A percentile compares a stretch with the other conserved stretches of the same genome.
phyloP scores from a whole-genome alignment of 2,888 invertebrate species.

The Tetramorium bicarinatum region DNA sequence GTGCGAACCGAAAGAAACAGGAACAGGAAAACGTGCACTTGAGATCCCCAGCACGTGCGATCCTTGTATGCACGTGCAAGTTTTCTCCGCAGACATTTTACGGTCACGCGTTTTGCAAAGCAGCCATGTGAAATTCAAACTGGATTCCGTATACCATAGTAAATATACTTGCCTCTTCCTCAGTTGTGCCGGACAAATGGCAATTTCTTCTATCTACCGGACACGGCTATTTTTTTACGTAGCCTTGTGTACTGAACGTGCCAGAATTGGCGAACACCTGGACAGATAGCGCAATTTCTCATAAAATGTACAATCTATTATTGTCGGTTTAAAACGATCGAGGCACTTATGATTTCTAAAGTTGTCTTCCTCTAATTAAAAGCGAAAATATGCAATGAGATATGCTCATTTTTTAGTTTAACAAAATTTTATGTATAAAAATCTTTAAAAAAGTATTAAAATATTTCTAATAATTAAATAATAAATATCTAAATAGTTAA shows the following conservation, averaged over 20 bases:
- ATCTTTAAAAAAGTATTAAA: background rate
- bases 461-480: background rate
- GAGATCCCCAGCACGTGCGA: slow-evolving; percentile 67
- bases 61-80: slow-evolving; percentile 59
- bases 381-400: background rate
- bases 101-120: slow-evolving; percentile 36
- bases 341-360: background rate
- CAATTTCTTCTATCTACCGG: background rate
- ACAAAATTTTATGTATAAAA: background rate
- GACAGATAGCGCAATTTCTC: background rate
- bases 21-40: slow-evolving; percentile 39
- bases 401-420: background rate
- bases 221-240: slow-evolving; percentile 17
- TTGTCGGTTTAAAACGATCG: background rate
- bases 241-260: background rate
- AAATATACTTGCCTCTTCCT: slow-evolving; percentile 20
- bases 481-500: background rate
- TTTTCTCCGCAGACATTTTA: slow-evolving; percentile 36
- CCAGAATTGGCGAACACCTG: slow-evolving; percentile 2
- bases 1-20: slow-evolving; percentile 60
- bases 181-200: background rate
- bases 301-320: background rate
- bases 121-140: slow-evolving; percentile 47
- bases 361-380: background rate
- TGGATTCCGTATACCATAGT: slow-evolving; percentile 27